phyloP scores from a whole-genome alignment of 2,113 vertebrate species.

The Nycticorax nycticorax region DNA sequence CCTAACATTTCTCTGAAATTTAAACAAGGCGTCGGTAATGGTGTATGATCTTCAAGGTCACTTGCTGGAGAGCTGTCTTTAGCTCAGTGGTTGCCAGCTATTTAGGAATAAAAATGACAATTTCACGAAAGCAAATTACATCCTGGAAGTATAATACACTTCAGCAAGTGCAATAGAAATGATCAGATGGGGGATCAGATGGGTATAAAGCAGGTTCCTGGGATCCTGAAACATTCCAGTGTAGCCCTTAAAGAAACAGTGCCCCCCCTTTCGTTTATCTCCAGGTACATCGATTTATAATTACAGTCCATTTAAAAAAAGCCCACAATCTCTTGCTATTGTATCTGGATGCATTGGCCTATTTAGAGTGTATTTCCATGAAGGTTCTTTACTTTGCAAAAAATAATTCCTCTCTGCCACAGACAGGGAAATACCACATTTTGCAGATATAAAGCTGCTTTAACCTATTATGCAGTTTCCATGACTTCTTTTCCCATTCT shows the following conservation, averaged over 20 bases:
- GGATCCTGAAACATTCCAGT: not conserved
- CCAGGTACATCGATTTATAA: not conserved
- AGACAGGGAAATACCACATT: not conserved
- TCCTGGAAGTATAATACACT: not conserved
- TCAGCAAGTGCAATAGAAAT: slow-evolving; percentile 6
- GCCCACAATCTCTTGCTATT: not conserved
- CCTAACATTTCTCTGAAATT: slow-evolving; percentile 11
- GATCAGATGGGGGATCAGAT: not conserved
- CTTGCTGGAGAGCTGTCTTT: slow-evolving; percentile 18
- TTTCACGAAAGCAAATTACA: slow-evolving; percentile 29
- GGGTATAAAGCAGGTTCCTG: not conserved
- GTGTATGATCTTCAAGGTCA: slow-evolving; percentile 45
- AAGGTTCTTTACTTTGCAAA: not conserved
- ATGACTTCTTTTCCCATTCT: not conserved
- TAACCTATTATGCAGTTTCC: not conserved
- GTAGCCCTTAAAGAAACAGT: not conserved
- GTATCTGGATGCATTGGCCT: not conserved
- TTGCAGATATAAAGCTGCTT: not conserved
- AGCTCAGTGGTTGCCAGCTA: not conserved
- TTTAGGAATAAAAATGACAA: slow-evolving; percentile 50
- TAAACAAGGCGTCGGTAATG: not conserved
- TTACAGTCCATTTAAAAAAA: not conserved
- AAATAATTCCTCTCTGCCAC: not conserved
- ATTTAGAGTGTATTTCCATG: not conserved
- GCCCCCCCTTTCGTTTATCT: not conserved